Percentiles rank a stretch among this genome's conserved stretches.
These are phyloP conservation scores for Caenorhabditis sulstoni DNA, from an alignment of 2,888 invertebrate species.

Conservation along the genomic window DNA sequence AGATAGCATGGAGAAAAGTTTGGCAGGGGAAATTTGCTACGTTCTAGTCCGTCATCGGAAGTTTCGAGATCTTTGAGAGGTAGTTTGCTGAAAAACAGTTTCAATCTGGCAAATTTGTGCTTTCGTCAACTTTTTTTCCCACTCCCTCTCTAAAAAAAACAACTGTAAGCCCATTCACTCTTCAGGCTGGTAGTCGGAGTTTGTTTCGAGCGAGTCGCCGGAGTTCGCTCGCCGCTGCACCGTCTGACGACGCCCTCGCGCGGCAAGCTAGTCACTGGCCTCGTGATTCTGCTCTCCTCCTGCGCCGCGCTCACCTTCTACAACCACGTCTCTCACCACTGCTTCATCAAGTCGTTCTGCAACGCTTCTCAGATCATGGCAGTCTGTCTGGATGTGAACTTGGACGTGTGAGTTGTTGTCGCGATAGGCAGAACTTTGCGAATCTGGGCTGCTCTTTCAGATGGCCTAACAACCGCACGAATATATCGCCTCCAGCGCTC, in stretches of 20 bases:
- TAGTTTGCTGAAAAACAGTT: too few relatives aligned
- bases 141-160: too few relatives aligned
- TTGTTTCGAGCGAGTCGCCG: constrained; percentile 75
- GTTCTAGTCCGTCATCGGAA: too few relatives aligned
- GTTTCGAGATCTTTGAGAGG: too few relatives aligned
- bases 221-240: constrained; percentile 75
- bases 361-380: constrained; percentile 73
- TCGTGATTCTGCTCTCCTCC: constrained; percentile 49
- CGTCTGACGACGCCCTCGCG: constrained; percentile 61
- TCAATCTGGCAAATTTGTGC: too few relatives aligned
- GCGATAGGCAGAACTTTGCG: background rate
- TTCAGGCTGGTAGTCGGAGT: constrained; percentile 76
- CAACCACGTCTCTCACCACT: constrained; percentile 73
- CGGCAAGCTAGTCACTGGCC: constrained; percentile 51
- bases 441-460: constrained; percentile 48
- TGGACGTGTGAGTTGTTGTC: constrained; percentile 65
- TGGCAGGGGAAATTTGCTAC: too few relatives aligned
- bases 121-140: too few relatives aligned
- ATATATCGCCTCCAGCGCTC: constrained; percentile 66
- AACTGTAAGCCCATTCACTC: background rate
- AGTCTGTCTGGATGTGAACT: constrained; percentile 69
- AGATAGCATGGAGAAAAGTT: too few relatives aligned
- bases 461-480: constrained; percentile 76
- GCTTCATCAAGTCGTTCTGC: constrained; percentile 73
- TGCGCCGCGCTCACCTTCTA: constrained; percentile 74